Evolutionary conservation across 2,797 vertebrate genomes (phyloP), one percentile per base, ranked within the genome.

Genomic region (Adrianichthys oophorus): DNA sequence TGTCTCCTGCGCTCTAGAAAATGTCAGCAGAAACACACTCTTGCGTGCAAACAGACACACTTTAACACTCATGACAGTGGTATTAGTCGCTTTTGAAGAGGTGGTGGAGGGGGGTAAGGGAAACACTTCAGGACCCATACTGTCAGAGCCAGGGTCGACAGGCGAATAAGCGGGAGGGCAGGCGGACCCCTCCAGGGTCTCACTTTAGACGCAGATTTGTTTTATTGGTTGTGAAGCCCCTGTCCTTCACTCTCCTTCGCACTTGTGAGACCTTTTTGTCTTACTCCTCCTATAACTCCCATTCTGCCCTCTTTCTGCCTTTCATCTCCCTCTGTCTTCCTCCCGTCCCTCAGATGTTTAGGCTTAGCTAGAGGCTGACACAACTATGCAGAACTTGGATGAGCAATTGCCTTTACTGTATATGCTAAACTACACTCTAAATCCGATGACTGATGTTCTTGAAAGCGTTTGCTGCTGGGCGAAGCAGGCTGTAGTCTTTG

Each of bases 231-330:
- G 67, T 76, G 83, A 85, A 84, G 81, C 82, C 72, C 43, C 65
- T 85, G 80, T 82, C 82, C 79, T 85, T 84, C 78, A 66, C 62
- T 81, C 82, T 78, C 85, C 79, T 87, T 84, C 84, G 84, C 85
- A 81, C 76, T 80, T 73, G 76, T 84, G 83, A 76, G 70, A 67
- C 80, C 76, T 67, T 68, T 86, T 87, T 80, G 63, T 79, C 75
- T 81, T 59, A 80, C 65, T 61, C 53, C 49, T 37, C 53, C 46
- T 50, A 48, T 46, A 10, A 17, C 56, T 21, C 59, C 45, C 18
- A 41, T 44, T 37, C 32, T 51, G 56, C 52, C 18, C 26, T 44
- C 51, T 62, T 24, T 15, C n/a, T 48, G 41, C 58, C 70, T 79
- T 69, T 81, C 59, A 66, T 83, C 59, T 68, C 56, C 26, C 56